Base-by-base conservation (phyloP, 2,888 invertebrate genomes). In the Diaphora mendica region DNA sequence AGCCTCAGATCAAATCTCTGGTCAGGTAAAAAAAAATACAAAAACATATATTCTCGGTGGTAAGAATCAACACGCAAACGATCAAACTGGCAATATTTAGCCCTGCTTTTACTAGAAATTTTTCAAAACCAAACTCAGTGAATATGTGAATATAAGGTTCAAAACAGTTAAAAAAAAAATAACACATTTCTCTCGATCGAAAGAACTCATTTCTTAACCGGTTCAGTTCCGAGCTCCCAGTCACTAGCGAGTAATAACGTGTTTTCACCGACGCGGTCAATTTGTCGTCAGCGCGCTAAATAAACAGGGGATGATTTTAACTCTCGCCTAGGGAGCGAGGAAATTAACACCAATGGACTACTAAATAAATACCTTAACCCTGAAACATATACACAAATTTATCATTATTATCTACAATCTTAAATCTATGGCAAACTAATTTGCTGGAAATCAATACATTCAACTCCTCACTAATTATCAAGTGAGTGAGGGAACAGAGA, bases 221-320 rank as follows among this genome's bases (percentile, higher is more conserved):
- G 30, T 64, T 64, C n/a, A 20, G 26, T 65, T n/a, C 39, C 23
- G 13, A 51, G 51, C 51, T 17, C 23, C 51, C 51, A 48, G 26
- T 39, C 55, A 26, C 35, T 51, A 33, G 33, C 51, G 35, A 33
- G 35, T 68, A 67, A 66, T 48, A 39, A 70, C 71, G 64, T 66
- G 48, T 23, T 67, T 48, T 39, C 66, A 66, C 73, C 71, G 66
- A 62, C 71, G n/a, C 73, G 30, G 44, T 79, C 65, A 78, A 81
- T 78, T 77, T 78, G 75, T 80, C 82, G 72, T 76, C 80, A 77
- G 64, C 55, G 66, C 30, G 67, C 51, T 73, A 73, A 26, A 82
- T 66, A 75, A 81, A 82, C 71, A 81, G 75, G 74, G 64, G 76
- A 73, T 69, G 76, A 30, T 68, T 35, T 72, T 68, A 64, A 73